A percentile compares a stretch with the other conserved stretches of the same genome.
These are phyloP conservation scores for Panulirus ornatus DNA, from an alignment of 1,140 invertebrate species.

Conservation along the genomic window DNA sequence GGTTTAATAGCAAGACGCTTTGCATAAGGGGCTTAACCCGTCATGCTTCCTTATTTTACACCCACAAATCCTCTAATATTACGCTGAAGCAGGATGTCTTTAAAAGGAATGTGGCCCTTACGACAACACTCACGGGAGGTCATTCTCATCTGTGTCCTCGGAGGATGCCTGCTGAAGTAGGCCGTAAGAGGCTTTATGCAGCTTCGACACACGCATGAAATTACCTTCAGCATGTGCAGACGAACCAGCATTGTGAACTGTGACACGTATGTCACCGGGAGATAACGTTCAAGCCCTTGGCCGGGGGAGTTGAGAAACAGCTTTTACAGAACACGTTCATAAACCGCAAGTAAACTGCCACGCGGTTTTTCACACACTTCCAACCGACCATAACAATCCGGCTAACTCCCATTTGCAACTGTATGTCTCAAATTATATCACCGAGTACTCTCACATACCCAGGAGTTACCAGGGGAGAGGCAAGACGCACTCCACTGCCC, in stretches of 20 bases:
- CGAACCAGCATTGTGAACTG: conserved; percentile 1
- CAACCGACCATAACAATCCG: conserved; percentile 43
- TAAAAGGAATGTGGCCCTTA: conserved; percentile 11
- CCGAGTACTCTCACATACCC: background rate
- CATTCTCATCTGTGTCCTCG: background rate
- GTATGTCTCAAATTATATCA: background rate
- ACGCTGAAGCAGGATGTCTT: conserved; percentile 9
- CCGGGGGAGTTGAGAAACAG: background rate
- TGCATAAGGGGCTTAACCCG: conserved; percentile 61
- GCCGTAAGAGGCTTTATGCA: conserved; percentile 31
- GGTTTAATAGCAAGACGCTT: conserved; percentile 44
- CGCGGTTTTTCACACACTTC: conserved; percentile 50
- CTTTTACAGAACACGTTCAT: conserved; percentile 44
- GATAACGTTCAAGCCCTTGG: conserved; percentile 23
- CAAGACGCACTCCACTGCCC: too few species aligned
- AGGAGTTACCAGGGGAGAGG: too few species aligned
- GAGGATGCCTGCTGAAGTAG: background rate
- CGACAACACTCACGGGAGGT: background rate
- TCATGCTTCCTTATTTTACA: conserved; percentile 55
- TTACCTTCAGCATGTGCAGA: background rate
- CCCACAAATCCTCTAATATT: conserved; percentile 36
- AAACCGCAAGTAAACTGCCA: conserved; percentile 21
- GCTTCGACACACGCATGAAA: conserved; percentile 33
- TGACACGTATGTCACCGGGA: conserved; percentile 12
- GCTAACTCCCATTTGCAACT: conserved; percentile 41